A percentile compares a stretch with the other conserved stretches of the same genome.
Evolutionary conservation across 1,140 invertebrate species (phyloP).

Genomic region (Drosophila watanabei): DNA sequence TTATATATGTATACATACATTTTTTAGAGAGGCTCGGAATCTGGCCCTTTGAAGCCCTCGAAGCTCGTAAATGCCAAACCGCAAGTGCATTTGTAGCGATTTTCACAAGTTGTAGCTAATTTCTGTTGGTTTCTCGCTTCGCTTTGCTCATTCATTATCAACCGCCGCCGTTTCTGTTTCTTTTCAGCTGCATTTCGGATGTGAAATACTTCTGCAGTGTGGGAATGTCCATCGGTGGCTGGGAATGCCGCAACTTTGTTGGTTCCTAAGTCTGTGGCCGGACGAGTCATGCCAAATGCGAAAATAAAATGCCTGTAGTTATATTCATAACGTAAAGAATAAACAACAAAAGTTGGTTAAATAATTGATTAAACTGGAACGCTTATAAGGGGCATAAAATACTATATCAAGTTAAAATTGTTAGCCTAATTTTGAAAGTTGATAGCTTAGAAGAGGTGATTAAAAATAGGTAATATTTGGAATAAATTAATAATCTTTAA

Average conservation of each 20-base stretch:
- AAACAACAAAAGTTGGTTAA: background rate
- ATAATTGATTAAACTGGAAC: background rate
- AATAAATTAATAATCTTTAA: no score
- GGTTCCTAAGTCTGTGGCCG: constrained; percentile 4
- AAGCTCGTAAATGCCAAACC: constrained; percentile 76
- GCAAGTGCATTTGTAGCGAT: constrained; percentile 81
- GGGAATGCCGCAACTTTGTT: constrained; percentile 26
- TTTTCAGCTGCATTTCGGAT: constrained; percentile 54
- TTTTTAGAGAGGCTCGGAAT: constrained; percentile 7
- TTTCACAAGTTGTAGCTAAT: constrained; percentile 81
- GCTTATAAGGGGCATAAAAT: background rate
- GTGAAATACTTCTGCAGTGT: constrained; percentile 77
- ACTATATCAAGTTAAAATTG: background rate
- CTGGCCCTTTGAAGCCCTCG: constrained; percentile 56
- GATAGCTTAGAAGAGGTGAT: background rate
- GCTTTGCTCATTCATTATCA: constrained; percentile 61
- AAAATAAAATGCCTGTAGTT: constrained; percentile 6
- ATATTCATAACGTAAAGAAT: background rate
- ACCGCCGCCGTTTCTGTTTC: constrained; percentile 28
- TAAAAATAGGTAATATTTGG: no score
- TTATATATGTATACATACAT: background rate
- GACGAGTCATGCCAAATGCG: constrained; percentile 8
- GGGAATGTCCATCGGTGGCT: constrained; percentile 57
- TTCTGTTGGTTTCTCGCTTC: constrained; percentile 76
- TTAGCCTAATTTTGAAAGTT: background rate